phyloP scores from a whole-genome alignment of 2,113 vertebrate genomes.

The Alouatta palliata region DNA sequence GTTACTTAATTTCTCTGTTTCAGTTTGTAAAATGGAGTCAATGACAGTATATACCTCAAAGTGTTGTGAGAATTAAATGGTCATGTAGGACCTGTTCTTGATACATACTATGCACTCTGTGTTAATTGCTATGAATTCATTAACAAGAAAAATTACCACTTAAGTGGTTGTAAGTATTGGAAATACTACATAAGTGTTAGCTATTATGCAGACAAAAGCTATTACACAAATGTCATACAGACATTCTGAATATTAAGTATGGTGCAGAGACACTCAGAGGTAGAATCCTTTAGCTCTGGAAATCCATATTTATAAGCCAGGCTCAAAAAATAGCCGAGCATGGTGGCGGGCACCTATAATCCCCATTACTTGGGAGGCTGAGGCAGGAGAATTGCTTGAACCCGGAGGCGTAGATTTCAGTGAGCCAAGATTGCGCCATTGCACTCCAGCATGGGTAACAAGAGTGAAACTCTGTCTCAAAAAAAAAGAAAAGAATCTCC shows the following conservation, averaged over 20 bases:
- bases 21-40: not conserved
- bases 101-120: not conserved
- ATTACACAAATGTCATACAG: constrained; percentile 92
- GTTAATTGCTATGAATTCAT: not conserved
- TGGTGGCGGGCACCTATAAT: too few relatives aligned
- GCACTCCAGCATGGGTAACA: too few relatives aligned
- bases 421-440: too few relatives aligned
- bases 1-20: not conserved
- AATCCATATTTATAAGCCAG: constrained; percentile 97
- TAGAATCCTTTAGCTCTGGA: constrained; percentile 96
- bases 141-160: constrained; percentile 31
- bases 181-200: constrained; percentile 7
- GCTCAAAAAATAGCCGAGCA: constrained; percentile 89
- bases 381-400: too few relatives aligned
- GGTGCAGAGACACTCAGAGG: constrained; percentile 96
- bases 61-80: not conserved
- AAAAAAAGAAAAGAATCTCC: too few relatives aligned
- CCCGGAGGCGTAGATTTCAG: too few relatives aligned
- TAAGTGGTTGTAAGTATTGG: not conserved
- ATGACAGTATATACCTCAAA: not conserved
- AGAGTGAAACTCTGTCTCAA: too few relatives aligned
- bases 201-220: too few relatives aligned
- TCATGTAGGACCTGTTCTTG: not conserved
- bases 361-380: too few relatives aligned
- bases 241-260: constrained; percentile 96